Base-by-base conservation (phyloP, 1,140 invertebrate genomes). In the Metopolophium dirhodum region DNA sequence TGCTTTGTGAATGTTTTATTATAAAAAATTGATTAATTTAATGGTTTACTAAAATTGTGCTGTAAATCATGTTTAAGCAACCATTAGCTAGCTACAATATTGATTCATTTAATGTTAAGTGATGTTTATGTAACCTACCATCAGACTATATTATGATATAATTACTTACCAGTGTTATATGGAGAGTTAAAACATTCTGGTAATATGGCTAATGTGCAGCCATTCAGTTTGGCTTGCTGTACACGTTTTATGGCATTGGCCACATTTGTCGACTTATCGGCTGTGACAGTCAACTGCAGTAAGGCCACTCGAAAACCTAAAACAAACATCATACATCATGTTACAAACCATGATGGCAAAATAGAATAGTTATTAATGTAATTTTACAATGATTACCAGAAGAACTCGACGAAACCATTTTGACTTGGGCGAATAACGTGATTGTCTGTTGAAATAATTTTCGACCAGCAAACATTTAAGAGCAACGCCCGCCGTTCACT, bases 101-200 rank as follows among this genome's bases (percentile, higher is more conserved):
- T 77, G 30, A 77, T 77, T 77, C 14, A n/a, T n/a, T n/a, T n/a
- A n/a, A n/a, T 77, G 30, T 61, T 61, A 26, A 26, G 57, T 61
- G 1, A 30, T 61, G 30, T n/a, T 77, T 77, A 77, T n/a, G 9
- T 18, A 77, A n/a, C 14, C 14, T 14, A 6, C 2, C 9, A 68
- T 14, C 61, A 30, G 30, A 68, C 61, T 68, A n/a, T 68, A 41
- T 3, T 41, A 2, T 68, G 26, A 30, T 68, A 30, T 61, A 68
- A 4, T 3, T 90, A 77, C n/a, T 14, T 90, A 90, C 89, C 89
- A n/a, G 89, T 90, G 51, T 90, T 90, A 41, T 90, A 90, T 8
- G 89, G 89, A 8, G 89, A 30, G 41, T 93, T 93, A 41, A 93
- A 93, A 88, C 93, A 93, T 93, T 93, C 93, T 14, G 93, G 93